phyloP scores from a whole-genome alignment of 2,888 invertebrate species.

The Campoletis raptor region DNA sequence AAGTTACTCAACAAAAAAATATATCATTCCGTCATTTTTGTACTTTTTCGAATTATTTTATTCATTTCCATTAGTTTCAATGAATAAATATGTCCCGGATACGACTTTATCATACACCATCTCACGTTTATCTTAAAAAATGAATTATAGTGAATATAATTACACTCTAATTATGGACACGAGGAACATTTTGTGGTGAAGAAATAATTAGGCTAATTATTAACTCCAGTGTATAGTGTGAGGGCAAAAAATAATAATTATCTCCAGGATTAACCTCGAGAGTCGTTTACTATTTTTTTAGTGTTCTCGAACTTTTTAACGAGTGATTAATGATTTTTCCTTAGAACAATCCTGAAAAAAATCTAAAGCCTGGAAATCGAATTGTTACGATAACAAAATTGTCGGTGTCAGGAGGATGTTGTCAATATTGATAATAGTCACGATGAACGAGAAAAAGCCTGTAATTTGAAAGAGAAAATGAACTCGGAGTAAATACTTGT shows the following conservation, averaged over 20 bases:
- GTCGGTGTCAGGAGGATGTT: neutral
- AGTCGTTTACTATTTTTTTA: no score
- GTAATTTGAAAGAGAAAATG: constrained; percentile 18
- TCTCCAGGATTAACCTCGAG: no score
- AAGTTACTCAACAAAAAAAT: neutral
- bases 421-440: constrained; percentile 8
- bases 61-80: neutral
- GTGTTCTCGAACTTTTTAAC: no score
- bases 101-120: neutral
- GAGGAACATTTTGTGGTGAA: no score
- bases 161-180: no score
- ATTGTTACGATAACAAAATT: neutral
- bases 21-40: neutral
- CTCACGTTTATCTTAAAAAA: neutral
- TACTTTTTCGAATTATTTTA: neutral
- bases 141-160: no score
- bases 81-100: neutral
- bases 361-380: neutral
- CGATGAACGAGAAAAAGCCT: constrained; percentile 12
- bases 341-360: neutral
- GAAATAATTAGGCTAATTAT: no score
- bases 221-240: no score
- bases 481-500: neutral
- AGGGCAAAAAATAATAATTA: no score
- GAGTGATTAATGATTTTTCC: neutral